Evolutionary conservation across 2,888 invertebrate genomes (phyloP), one percentile per base, ranked within the genome.

Genomic region (Chesias legatella): DNA sequence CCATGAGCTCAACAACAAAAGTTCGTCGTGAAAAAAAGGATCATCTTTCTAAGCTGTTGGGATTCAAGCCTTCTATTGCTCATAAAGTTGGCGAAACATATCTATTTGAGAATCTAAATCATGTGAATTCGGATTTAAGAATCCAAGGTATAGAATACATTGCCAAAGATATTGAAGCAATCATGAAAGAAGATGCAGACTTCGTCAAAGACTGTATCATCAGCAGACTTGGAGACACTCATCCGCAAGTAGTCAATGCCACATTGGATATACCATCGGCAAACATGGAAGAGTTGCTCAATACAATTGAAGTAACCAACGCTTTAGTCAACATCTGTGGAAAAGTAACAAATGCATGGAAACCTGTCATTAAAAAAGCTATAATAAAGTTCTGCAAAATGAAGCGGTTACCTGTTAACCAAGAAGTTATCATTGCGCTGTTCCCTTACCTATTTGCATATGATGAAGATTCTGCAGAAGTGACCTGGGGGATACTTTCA

Each of bases 31-130:
- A 64, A 29, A 71, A 80, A 27, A 67, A 69, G 26, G 62, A 71
- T 33, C 78, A 85, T 3, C 56, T 91, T 0, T 88, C 79, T 1
- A 80, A 81, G 58, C 56, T 88, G 4, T 57, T 89, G 56, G 89
- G 89, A 8, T 90, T 90, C 48, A 90, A 90, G 45, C 88, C 91
- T 0, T 89, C 90, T 26, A 82, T 90, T 0, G 79, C 85, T 0
- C 89, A 90, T 45, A 83, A 84, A 64, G 73, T 89, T 7, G 86
- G 86, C 31, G 83, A 83, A 0, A 84, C 80, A 23, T 85, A 90
- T 35, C 80, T 94, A 0, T 91, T 93, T 57, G 91, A 94, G 63
- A 92, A 92, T 52, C 74, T 96, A 0, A 93, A 94, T 58, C 94
- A 97, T 71, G 83, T 92, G 0, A 92, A 91, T 58, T 73, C 92